Percentiles rank a stretch among this genome's conserved stretches.
phyloP scores from a whole-genome alignment of 2,888 invertebrate species.

The Acanthosepion pharaonis region DNA sequence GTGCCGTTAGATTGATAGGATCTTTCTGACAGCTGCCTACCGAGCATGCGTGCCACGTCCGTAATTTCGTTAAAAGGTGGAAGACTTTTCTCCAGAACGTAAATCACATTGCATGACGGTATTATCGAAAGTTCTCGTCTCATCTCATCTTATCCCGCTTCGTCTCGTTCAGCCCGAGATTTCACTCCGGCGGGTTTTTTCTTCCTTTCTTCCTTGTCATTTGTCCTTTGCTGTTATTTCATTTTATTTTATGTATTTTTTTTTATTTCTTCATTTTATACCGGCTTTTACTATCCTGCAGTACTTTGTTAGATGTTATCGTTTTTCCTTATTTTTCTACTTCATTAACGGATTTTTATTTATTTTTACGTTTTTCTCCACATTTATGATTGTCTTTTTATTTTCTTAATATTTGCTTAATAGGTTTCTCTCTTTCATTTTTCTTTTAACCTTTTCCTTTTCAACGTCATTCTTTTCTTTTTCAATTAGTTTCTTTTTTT shows the following conservation, averaged over 20 bases:
- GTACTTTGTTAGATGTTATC: background rate
- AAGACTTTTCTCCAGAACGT: conserved; percentile 1
- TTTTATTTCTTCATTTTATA: background rate
- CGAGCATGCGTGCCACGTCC: conserved; percentile 21
- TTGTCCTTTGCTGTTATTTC: background rate
- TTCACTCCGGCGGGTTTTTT: too few species aligned
- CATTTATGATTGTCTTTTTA: background rate
- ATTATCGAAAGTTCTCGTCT: conserved; percentile 33
- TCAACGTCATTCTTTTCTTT: background rate
- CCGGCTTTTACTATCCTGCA: background rate
- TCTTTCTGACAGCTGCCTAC: conserved; percentile 33
- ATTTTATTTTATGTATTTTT: background rate
- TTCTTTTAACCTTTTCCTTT: background rate
- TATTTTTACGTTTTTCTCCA: background rate
- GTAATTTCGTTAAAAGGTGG: conserved; percentile 14
- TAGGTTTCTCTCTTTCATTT: background rate
- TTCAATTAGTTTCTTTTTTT: too few species aligned
- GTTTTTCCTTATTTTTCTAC: background rate
- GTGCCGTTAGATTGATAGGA: conserved; percentile 33
- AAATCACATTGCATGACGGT: conserved; percentile 33
- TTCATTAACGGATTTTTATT: background rate
- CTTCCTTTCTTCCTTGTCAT: background rate
- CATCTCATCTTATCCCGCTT: conserved; percentile 33
- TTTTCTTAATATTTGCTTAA: background rate
- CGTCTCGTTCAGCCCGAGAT: background rate